phyloP scores from a whole-genome alignment of 2,797 vertebrate species.

The Helostoma temminkii region DNA sequence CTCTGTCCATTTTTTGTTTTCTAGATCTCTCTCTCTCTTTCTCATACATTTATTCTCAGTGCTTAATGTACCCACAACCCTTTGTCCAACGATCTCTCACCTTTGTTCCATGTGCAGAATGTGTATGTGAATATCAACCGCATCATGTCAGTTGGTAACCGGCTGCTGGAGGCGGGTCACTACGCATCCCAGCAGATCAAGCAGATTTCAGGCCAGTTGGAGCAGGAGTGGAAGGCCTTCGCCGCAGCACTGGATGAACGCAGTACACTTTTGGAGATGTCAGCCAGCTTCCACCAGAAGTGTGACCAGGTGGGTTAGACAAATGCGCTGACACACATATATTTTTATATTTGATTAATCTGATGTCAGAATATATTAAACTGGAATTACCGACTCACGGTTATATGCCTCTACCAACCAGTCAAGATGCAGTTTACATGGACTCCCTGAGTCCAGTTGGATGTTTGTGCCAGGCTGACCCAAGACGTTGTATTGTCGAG shows the following conservation, averaged over 20 bases:
- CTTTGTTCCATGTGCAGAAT: constrained; percentile 81
- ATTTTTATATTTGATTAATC: too few relatives aligned
- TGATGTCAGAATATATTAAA: background rate
- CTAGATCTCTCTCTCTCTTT: background rate
- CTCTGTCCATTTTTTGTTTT: background rate
- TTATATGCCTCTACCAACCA: too few relatives aligned
- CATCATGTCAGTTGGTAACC: constrained; percentile 98
- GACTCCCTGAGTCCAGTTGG: too few relatives aligned
- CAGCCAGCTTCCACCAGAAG: constrained; percentile 96
- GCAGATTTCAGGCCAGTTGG: constrained; percentile 96
- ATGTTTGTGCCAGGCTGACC: too few relatives aligned
- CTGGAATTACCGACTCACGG: too few relatives aligned
- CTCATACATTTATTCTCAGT: background rate
- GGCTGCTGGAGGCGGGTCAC: constrained; percentile 96
- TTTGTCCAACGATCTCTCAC: background rate
- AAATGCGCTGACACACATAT: background rate
- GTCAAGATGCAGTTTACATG: too few relatives aligned
- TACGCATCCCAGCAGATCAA: constrained; percentile 99
- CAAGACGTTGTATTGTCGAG: too few relatives aligned
- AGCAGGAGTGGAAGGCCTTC: constrained; percentile 98
- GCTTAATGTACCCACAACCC: background rate
- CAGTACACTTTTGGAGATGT: constrained; percentile 97
- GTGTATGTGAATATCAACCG: constrained; percentile 99
- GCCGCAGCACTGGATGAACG: constrained; percentile 97
- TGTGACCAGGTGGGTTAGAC: constrained; percentile 90